phyloP scores from a whole-genome alignment of 1,140 invertebrate genomes.

The Brachionus rubens region DNA sequence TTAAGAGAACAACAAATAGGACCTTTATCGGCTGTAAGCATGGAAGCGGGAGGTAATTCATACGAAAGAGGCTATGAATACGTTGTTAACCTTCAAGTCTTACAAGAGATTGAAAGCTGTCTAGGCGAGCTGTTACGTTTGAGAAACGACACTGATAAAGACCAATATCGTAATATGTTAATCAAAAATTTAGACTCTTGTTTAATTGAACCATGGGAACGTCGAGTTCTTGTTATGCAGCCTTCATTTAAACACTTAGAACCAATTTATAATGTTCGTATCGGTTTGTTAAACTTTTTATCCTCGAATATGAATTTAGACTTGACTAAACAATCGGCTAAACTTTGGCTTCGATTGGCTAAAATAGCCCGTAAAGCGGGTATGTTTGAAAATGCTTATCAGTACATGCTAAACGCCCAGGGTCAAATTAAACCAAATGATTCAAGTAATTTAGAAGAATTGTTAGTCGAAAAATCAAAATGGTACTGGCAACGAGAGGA shows the following conservation, averaged over 20 bases:
- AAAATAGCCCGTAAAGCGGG: conserved; percentile 43
- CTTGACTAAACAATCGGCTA: conserved; percentile 43
- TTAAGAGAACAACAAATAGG: conserved; percentile 63
- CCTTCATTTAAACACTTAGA: conserved; percentile 38
- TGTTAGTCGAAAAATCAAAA: conserved; percentile 45
- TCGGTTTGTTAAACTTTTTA: conserved; percentile 29
- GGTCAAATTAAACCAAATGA: conserved; percentile 34
- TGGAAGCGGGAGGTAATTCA: conserved; percentile 66
- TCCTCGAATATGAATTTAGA: conserved; percentile 24
- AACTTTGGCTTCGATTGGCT: conserved; percentile 27
- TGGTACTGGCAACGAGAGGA: conserved; percentile 45
- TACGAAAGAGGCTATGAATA: conserved; percentile 78
- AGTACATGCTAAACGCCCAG: conserved; percentile 43
- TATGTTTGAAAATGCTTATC: conserved; percentile 46
- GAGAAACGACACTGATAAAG: conserved; percentile 33
- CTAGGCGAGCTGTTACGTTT: conserved; percentile 25
- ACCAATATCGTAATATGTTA: conserved; percentile 28
- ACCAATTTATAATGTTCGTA: conserved; percentile 38
- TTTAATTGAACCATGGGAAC: conserved; percentile 44
- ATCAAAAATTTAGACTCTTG: conserved; percentile 37
- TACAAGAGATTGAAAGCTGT: conserved; percentile 42
- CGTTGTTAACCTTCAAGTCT: conserved; percentile 67
- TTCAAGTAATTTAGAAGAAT: conserved; percentile 36
- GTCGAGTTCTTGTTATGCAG: conserved; percentile 26
- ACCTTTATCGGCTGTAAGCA: conserved; percentile 66